These are phyloP conservation scores for Onychorhynchus coronatus DNA, from an alignment of 2,113 vertebrate genomes.

Conservation along the genomic window DNA sequence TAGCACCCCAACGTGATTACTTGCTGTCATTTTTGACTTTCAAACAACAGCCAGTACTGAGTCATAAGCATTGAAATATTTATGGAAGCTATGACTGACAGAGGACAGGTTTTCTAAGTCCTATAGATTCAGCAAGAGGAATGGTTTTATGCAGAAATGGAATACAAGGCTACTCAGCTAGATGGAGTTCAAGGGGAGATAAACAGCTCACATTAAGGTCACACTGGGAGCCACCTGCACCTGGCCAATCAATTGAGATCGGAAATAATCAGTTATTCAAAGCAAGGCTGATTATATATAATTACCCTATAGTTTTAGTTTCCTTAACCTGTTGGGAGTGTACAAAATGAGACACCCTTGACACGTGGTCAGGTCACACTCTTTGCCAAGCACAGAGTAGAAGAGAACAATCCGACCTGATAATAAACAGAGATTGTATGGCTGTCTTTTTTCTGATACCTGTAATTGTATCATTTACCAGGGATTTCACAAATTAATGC, in stretches of 20 bases:
- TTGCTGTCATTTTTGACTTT: not conserved
- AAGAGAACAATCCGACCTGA: not conserved
- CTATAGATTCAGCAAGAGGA: accelerated
- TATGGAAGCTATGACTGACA: not conserved
- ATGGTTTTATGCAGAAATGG: not conserved
- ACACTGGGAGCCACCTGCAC: not conserved
- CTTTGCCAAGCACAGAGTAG: not conserved
- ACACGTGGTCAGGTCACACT: not conserved
- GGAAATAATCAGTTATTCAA: not conserved
- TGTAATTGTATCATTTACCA: not conserved
- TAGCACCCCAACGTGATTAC: not conserved
- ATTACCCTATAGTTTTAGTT: not conserved
- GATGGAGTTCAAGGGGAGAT: not conserved
- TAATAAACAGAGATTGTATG: not conserved
- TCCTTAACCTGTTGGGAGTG: not conserved
- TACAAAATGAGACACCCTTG: not conserved
- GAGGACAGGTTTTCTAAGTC: not conserved
- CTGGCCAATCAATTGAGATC: not conserved
- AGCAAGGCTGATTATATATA: not conserved
- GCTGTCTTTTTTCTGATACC: not conserved
- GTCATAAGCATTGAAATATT: not conserved
- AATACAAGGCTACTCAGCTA: not conserved
- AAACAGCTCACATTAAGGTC: not conserved
- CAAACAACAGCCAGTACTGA: not conserved
- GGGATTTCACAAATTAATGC: not conserved